These are phyloP conservation scores for Fregata magnificens DNA, from an alignment of 2,113 vertebrate genomes.

Conservation along the genomic window DNA sequence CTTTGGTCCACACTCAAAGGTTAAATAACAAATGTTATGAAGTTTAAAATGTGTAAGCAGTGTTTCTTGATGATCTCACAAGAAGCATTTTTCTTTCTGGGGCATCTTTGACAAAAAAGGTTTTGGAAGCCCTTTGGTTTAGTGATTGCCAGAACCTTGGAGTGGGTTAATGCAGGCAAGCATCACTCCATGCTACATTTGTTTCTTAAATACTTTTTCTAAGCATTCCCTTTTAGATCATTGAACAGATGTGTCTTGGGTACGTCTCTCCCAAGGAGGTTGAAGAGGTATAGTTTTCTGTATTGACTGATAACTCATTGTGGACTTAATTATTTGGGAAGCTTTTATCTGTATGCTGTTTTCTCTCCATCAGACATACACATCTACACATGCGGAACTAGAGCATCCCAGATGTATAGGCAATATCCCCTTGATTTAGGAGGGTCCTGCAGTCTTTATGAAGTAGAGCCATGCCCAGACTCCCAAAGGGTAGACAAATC, in stretches of 20 bases:
- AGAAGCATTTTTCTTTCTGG: neutral
- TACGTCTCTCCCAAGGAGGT: neutral
- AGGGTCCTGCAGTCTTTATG: neutral
- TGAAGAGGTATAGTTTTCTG: neutral
- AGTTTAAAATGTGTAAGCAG: neutral
- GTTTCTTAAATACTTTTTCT: neutral
- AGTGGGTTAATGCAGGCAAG: neutral
- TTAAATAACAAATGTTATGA: neutral
- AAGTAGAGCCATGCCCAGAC: neutral
- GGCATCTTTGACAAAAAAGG: neutral
- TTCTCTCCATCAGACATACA: neutral
- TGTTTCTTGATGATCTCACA: neutral
- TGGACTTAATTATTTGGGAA: neutral
- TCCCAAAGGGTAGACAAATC: neutral
- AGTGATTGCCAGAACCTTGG: neutral
- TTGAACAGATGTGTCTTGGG: neutral
- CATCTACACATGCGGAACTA: neutral
- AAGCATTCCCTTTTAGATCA: neutral
- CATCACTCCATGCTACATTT: neutral
- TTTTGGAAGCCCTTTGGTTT: neutral
- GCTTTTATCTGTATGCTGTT: neutral
- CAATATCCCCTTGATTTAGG: neutral
- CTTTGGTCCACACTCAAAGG: neutral
- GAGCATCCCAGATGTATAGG: neutral
- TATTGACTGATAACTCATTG: neutral